These are phyloP conservation scores for Herminia tarsipennalis DNA, from an alignment of 2,888 invertebrate genomes.

Conservation along the genomic window DNA sequence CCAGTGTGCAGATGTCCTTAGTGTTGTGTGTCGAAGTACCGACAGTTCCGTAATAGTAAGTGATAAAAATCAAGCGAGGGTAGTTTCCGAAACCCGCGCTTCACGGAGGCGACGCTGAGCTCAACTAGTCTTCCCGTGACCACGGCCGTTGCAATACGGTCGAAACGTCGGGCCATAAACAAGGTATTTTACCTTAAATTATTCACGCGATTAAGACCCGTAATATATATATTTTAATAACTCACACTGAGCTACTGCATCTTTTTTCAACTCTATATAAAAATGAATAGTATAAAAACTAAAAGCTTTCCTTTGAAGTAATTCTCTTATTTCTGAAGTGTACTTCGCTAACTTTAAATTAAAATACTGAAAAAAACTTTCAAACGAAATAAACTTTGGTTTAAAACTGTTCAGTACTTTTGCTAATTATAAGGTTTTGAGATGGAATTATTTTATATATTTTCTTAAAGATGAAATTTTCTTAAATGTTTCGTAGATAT, in stretches of 20 bases:
- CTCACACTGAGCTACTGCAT: neutral
- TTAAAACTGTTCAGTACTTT: slow-evolving; percentile 12
- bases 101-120: too few relatives aligned
- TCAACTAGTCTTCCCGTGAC: too few relatives aligned
- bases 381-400: slow-evolving; percentile 22
- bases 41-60: too few relatives aligned
- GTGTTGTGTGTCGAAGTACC: too few relatives aligned
- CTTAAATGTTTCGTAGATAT: neutral
- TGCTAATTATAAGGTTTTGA: slow-evolving; percentile 22
- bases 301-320: slow-evolving; percentile 14
- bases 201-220: too few relatives aligned
- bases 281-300: slow-evolving; percentile 9
- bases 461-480: neutral
- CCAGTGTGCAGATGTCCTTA: too few relatives aligned
- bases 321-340: slow-evolving; percentile 18
- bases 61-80: too few relatives aligned
- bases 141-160: too few relatives aligned
- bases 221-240: too few relatives aligned
- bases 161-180: too few relatives aligned
- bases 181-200: too few relatives aligned
- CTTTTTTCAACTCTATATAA: slow-evolving; percentile 13
- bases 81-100: too few relatives aligned
- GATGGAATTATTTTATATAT: neutral
- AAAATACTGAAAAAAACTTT: slow-evolving; percentile 25
- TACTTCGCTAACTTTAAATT: slow-evolving; percentile 30